Evolutionary conservation across 2,113 vertebrate species (phyloP).

Genomic region (Carassius carassius): DNA sequence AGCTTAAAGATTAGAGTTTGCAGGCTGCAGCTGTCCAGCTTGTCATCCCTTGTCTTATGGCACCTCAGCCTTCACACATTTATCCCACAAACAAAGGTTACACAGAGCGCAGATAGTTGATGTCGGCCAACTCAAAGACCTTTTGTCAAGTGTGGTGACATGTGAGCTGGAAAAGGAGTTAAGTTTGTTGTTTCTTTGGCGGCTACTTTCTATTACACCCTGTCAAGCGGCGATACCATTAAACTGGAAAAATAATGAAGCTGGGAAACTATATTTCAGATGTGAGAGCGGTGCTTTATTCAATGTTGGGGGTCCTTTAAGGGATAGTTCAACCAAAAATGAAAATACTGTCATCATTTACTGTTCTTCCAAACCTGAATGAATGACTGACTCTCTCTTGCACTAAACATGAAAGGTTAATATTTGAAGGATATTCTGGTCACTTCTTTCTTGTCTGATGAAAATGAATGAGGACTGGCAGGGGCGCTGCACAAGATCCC

Average conservation of each 20-base stretch:
- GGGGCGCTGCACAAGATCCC: too few relatives aligned
- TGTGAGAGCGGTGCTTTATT: too few relatives aligned
- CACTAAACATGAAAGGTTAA: neutral
- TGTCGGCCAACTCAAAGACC: slow-evolving; percentile 41
- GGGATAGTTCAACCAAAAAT: neutral
- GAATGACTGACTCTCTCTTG: neutral
- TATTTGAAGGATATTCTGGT: neutral
- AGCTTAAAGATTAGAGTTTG: slow-evolving; percentile 54
- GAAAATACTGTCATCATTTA: neutral
- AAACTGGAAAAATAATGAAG: slow-evolving; percentile 8
- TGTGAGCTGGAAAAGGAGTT: slow-evolving; percentile 38
- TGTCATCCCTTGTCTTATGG: slow-evolving; percentile 55
- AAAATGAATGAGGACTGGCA: neutral
- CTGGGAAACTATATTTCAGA: neutral
- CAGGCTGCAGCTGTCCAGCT: slow-evolving; percentile 42
- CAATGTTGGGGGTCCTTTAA: slow-evolving; percentile 7
- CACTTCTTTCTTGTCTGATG: slow-evolving; percentile 3
- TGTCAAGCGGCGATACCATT: neutral
- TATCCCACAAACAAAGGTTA: slow-evolving; percentile 32
- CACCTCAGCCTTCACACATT: slow-evolving; percentile 45
- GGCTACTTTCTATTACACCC: neutral
- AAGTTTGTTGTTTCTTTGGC: slow-evolving; percentile 35
- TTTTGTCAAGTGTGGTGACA: slow-evolving; percentile 37
- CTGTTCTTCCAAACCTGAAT: neutral
- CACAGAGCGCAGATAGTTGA: slow-evolving; percentile 29